Percentiles rank a stretch among this genome's conserved stretches.
These are phyloP conservation scores for Linnaemya vulpina DNA, from an alignment of 2,888 invertebrate species.

Conservation along the genomic window DNA sequence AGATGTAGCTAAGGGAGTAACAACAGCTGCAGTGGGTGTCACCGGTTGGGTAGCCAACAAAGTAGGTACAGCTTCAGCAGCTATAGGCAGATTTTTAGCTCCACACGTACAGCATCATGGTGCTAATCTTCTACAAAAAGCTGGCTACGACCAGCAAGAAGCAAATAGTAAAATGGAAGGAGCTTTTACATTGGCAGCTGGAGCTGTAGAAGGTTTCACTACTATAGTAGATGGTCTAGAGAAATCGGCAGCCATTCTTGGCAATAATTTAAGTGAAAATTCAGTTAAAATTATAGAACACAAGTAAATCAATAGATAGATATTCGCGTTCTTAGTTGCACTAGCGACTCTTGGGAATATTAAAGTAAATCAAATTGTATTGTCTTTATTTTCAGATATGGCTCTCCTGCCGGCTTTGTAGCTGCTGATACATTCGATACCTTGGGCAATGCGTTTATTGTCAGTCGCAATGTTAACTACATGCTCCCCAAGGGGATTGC, in stretches of 20 bases:
- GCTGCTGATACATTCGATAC: constrained; percentile 87
- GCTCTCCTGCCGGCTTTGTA: constrained; percentile 86
- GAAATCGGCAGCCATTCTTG: constrained; percentile 87
- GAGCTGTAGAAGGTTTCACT: constrained; percentile 88
- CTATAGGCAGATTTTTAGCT: constrained; percentile 87
- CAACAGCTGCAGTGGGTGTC: constrained; percentile 87
- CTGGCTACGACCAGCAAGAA: constrained; percentile 84
- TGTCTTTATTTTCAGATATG: constrained; percentile 85
- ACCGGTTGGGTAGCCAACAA: constrained; percentile 86
- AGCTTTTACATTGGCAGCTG: constrained; percentile 87
- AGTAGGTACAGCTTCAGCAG: constrained; percentile 87
- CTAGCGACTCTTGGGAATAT: constrained; percentile 41
- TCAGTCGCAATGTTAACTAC: constrained; percentile 86
- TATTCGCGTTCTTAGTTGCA: too few relatives aligned
- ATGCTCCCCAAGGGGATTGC: constrained; percentile 88
- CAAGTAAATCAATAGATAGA: constrained; percentile 87
- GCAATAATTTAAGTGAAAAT: constrained; percentile 86
- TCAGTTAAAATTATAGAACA: constrained; percentile 89
- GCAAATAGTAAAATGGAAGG: constrained; percentile 85
- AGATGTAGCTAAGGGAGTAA: constrained; percentile 87
- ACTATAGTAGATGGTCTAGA: constrained; percentile 89
- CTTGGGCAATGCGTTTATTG: constrained; percentile 87
- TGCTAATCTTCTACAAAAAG: constrained; percentile 85
- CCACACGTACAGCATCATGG: constrained; percentile 88
- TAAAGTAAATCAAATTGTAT: neutral